Base-by-base conservation (phyloP, 2,113 vertebrate genomes). In the Equus quagga region DNA sequence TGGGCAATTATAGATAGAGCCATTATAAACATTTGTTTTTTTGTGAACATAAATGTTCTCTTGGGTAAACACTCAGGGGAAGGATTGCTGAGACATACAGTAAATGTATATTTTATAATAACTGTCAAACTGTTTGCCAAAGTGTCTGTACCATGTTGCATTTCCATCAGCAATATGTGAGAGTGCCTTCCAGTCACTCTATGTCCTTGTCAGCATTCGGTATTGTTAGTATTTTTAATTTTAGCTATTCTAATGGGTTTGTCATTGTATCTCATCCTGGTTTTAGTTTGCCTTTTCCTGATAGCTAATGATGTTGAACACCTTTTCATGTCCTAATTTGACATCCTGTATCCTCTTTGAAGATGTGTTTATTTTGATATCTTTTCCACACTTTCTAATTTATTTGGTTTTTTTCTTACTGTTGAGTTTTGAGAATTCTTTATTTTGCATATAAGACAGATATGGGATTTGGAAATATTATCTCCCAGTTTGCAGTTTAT, bases 361-460 rank as follows among this genome's bases (percentile, higher is more conserved):
- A 56, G 10, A 62, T 79, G 5, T 76, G 14, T 44, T 49, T 92
- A 11, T 86, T 86, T 69, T 80, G 62, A n/a, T 51, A 33, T 62
- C 36, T 82, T 54, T 80, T 87, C n/a, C 23, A 21, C 28, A 36
- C 46, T 46, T 94, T 80, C 12, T 7, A 65, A 36, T 18, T 60
- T 21, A 18, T 18, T 69, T 82, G 24, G 5, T 54, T 54, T 78
- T 81, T 86, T 90, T 60, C 36, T 56, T 81, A 51, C 28, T 76
- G 24, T 86, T 93, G 80, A 88, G 13, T 65, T 92, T 88, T 70
- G 44, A 70, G n/a, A 85, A 69, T 80, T 90, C 60, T 90, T 90
- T 87, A 82, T 93, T 81, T 75, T 62, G 23, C 13, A 41, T 69
- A 12, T 24, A 46, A 64, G 6, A 83, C 23, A 5, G 15, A 82